Evolutionary conservation across 1,140 invertebrate species (phyloP), one percentile per base, ranked within the genome.

Genomic region (Globodera ellingtonae): DNA sequence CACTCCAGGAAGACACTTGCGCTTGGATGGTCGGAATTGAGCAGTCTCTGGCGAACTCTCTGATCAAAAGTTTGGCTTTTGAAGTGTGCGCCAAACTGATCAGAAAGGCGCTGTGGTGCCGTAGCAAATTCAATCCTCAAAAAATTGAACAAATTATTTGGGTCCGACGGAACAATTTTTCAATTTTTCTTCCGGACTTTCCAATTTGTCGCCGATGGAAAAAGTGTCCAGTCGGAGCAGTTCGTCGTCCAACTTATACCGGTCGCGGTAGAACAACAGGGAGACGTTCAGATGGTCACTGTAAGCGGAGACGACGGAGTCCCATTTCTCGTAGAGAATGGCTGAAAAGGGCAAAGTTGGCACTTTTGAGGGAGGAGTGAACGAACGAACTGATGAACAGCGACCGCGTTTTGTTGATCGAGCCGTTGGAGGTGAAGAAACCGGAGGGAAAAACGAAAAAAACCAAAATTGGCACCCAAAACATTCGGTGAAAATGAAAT

Each of bases 221-320:
- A 13, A 15, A 56, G 21, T 62, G 21, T 85, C 74, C 79, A 85
- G 35, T 9, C 46, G 18, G 50, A 79, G 71, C 48, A 83, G 18
- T n/a, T 83, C 80, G 18, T 85, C 67, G n/a, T 81, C 56, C 18
- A 83, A n/a, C 10, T 67, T 35, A 18, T 84, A 81, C 6, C n/a
- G 7, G 50, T 83, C 82, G 7, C 75, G 81, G 75, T 78, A 79
- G 44, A 72, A 85, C 10, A 85, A 18, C n/a, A 81, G 24, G 1
- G 82, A 83, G 44, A 65, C 78, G 59, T 83, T 83, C 15, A 83
- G 52, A 44, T 84, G 44, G 6, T 52, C n/a, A 59, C 85, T 71
- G 52, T 48, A 62, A 15, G 79, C 62, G 48, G 59, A 50, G 7
- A 72, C 74, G 24, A 83, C 62, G n/a, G 13, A 13, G 50, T 83